These are phyloP conservation scores for Pheosia gnoma DNA, from an alignment of 2,888 invertebrate species.

Conservation along the genomic window DNA sequence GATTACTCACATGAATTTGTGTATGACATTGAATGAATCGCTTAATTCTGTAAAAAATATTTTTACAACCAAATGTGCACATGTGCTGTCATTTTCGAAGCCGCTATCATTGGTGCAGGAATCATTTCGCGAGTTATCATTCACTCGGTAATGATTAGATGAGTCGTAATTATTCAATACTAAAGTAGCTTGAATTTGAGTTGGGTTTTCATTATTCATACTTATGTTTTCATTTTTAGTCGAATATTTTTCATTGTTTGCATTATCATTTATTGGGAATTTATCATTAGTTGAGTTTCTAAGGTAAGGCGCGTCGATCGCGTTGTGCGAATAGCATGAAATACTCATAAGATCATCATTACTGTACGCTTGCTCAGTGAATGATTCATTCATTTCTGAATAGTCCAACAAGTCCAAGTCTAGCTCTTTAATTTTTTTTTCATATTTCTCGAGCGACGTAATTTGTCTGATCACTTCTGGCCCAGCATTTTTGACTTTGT, in stretches of 20 bases:
- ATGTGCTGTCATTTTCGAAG: conserved; percentile 41
- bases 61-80: conserved; percentile 37
- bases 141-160: background rate
- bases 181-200: background rate
- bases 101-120: conserved; percentile 45
- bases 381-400: conserved; percentile 15
- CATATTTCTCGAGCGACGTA: conserved; percentile 31
- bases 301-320: background rate
- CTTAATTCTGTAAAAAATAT: conserved; percentile 50
- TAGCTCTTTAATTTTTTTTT: conserved; percentile 29
- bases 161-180: background rate
- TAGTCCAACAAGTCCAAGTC: conserved; percentile 24
- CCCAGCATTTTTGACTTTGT: conserved; percentile 13
- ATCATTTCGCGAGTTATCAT: conserved; percentile 1
- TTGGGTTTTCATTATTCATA: background rate
- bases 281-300: background rate
- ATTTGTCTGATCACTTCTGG: conserved; percentile 40
- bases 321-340: background rate
- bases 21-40: conserved; percentile 41
- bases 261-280: background rate
- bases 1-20: conserved; percentile 63
- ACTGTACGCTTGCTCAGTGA: background rate
- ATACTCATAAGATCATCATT: background rate
- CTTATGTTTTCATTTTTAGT: background rate
- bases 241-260: background rate